These are phyloP conservation scores for Ligdia adustata DNA, from an alignment of 2,888 invertebrate species.

Conservation along the genomic window DNA sequence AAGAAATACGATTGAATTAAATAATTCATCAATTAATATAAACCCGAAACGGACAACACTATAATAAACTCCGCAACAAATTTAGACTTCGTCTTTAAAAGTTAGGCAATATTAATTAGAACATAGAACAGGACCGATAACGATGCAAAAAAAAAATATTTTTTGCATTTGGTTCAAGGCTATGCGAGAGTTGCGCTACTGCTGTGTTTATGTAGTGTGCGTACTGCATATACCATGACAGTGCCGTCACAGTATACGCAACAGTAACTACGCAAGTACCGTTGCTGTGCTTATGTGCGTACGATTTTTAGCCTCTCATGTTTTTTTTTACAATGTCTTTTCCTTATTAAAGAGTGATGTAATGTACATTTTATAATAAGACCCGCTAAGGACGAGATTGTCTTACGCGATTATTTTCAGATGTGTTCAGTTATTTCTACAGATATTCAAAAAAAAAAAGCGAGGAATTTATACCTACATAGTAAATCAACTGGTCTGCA, in stretches of 20 bases:
- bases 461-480: too few relatives aligned
- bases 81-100: too few relatives aligned
- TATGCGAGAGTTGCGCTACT: conserved; percentile 4
- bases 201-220: background rate
- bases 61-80: too few relatives aligned
- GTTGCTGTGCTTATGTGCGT: conserved; percentile 19
- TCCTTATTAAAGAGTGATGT: conserved; percentile 31
- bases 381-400: background rate
- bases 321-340: conserved; percentile 33
- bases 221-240: conserved; percentile 14
- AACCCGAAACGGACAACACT: too few relatives aligned
- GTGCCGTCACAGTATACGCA: background rate
- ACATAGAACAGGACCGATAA: too few relatives aligned
- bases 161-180: too few relatives aligned
- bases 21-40: too few relatives aligned
- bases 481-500: too few relatives aligned
- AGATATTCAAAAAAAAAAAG: too few relatives aligned
- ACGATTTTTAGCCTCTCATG: conserved; percentile 30
- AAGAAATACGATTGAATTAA: too few relatives aligned
- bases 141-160: too few relatives aligned
- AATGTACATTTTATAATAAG: conserved; percentile 13
- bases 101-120: too few relatives aligned
- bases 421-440: background rate
- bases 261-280: conserved; percentile 4
- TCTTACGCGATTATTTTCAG: background rate